Percentiles rank a stretch among this genome's conserved stretches.
These are phyloP conservation scores for Montipora efflorescens DNA, from an alignment of 64 coral and sea anemone species.

Conservation along the genomic window DNA sequence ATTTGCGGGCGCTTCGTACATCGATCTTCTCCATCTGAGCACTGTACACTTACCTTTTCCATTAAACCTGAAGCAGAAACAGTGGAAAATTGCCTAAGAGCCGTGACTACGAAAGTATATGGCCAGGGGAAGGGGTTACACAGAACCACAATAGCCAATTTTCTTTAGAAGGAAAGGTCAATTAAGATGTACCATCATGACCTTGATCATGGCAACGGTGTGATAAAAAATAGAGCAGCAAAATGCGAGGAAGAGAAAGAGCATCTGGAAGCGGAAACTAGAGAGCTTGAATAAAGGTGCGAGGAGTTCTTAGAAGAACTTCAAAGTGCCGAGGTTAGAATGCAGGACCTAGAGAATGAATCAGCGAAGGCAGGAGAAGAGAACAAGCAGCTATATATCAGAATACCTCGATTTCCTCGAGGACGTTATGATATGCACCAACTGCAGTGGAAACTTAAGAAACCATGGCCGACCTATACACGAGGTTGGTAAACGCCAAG, in stretches of 20 bases:
- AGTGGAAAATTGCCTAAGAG: too few species aligned
- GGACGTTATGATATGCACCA: neutral
- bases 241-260: neutral
- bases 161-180: neutral
- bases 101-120: too few species aligned
- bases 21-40: too few species aligned
- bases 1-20: too few species aligned
- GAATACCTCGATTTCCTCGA: neutral
- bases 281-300: too few species aligned
- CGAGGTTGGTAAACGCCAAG: neutral
- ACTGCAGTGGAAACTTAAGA: neutral
- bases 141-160: neutral
- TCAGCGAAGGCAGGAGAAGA: neutral
- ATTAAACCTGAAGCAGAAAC: too few species aligned
- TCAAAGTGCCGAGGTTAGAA: neutral
- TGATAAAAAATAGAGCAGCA: neutral
- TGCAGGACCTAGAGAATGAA: neutral
- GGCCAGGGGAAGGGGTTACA: neutral
- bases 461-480: neutral
- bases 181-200: neutral
- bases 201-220: neutral
- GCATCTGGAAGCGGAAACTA: too few species aligned
- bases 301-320: too few species aligned
- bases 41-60: too few species aligned
- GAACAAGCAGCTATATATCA: neutral